Conservation (phyloP, 2,113 vertebrate genomes). For the Pongo abelii region DNA sequence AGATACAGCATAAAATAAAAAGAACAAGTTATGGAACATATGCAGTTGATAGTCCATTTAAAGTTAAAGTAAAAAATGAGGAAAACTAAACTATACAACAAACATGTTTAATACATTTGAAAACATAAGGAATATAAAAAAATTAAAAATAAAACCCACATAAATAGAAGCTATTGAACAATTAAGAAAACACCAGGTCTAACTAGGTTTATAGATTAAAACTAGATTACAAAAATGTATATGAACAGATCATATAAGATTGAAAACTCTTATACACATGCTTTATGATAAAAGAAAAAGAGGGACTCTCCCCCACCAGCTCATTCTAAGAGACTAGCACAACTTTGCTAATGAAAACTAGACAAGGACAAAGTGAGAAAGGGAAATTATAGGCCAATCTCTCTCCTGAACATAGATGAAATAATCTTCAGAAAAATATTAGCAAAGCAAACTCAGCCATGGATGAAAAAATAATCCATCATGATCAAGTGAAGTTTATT, state of each 20-base stretch:
- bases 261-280: background rate
- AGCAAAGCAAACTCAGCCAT: background rate
- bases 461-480: background rate
- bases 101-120: background rate
- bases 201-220: background rate
- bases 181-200: background rate
- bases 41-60: background rate
- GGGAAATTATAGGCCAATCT: background rate
- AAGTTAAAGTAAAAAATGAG: background rate
- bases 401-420: background rate
- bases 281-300: background rate
- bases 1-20: background rate
- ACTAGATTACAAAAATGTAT: background rate
- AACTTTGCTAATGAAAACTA: background rate
- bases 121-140: background rate
- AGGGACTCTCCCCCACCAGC: background rate
- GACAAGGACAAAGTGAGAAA: background rate
- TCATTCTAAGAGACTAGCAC: background rate
- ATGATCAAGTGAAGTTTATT: background rate
- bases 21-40: background rate
- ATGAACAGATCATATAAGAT: background rate
- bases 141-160: background rate
- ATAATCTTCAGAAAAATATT: background rate
- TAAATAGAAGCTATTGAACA: background rate
- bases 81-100: background rate